Percentiles rank a stretch among this genome's conserved stretches.
Evolutionary conservation across 2,113 vertebrate species (phyloP).

Genomic region (Cricetomys ansorgei): DNA sequence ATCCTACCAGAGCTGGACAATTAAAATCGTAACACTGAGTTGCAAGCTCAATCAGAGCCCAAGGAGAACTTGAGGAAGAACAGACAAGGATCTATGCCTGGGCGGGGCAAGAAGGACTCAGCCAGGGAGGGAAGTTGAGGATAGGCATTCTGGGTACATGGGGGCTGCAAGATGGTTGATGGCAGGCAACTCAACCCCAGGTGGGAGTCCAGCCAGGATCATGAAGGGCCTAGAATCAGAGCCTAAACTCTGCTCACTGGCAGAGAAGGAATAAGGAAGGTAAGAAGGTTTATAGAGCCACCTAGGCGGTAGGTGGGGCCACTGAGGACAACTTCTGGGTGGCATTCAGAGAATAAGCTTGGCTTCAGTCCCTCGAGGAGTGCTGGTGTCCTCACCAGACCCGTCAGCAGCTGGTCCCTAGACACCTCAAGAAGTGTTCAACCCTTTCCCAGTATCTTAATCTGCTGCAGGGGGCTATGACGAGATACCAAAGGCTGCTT

Average conservation of each 20-base stretch:
- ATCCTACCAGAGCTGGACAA: background rate
- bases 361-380: background rate
- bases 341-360: background rate
- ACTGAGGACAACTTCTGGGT: background rate
- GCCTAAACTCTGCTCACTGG: background rate
- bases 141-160: background rate
- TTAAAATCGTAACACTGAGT: background rate
- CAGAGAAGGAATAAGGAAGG: background rate
- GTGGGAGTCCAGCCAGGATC: rapidly evolving
- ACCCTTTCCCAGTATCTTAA: background rate
- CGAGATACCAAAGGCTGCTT: background rate
- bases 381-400: background rate
- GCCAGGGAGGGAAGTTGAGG: background rate
- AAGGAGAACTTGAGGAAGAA: background rate
- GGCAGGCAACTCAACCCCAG: rapidly evolving
- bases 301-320: no score
- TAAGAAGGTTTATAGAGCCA: rapidly evolving
- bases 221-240: background rate
- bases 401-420: background rate
- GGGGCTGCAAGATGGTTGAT: background rate
- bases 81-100: background rate
- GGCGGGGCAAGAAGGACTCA: background rate
- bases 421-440: background rate
- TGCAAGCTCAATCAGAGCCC: background rate
- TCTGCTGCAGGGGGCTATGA: background rate